Percentiles rank a stretch among this genome's conserved stretches.
These are phyloP conservation scores for Drosophila percnosoma DNA, from an alignment of 2,888 invertebrate species.

Conservation along the genomic window DNA sequence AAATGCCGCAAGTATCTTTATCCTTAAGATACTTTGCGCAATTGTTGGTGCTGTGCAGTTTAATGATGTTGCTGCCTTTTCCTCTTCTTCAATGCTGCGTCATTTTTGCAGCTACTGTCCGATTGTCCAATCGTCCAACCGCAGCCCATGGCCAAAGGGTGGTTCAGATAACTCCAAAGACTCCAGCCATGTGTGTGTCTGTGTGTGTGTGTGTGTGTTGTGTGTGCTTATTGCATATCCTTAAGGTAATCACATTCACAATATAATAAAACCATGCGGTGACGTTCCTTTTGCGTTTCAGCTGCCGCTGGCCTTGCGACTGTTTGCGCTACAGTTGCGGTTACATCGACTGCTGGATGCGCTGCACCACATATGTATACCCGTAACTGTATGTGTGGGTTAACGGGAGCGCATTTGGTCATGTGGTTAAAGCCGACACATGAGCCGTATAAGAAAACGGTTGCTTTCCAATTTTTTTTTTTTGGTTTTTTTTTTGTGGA, in stretches of 20 bases:
- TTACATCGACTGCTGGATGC: slow-evolving; percentile 31
- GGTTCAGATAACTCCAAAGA: slow-evolving; percentile 30
- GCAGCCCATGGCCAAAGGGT: slow-evolving; percentile 40
- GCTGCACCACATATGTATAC: slow-evolving; percentile 22
- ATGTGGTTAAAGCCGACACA: slow-evolving; percentile 36
- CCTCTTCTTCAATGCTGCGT: not conserved
- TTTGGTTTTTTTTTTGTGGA: slow-evolving; percentile 28
- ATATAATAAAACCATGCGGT: slow-evolving; percentile 83
- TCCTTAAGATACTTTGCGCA: slow-evolving; percentile 48
- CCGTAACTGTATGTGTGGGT: slow-evolving; percentile 4
- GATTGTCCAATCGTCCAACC: slow-evolving; percentile 18
- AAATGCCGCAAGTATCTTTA: slow-evolving; percentile 38
- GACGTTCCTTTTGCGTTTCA: slow-evolving; percentile 71
- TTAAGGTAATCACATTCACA: slow-evolving; percentile 82
- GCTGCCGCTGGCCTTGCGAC: slow-evolving; percentile 62
- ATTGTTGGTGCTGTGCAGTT: not conserved
- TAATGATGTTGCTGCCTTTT: not conserved
- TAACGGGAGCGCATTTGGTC: slow-evolving; percentile 23
- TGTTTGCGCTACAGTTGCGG: slow-evolving; percentile 23
- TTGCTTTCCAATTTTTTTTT: slow-evolving; percentile 11
- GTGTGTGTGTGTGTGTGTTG: slow-evolving; percentile 18
- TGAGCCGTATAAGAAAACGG: slow-evolving; percentile 35
- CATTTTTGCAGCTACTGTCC: slow-evolving; percentile 10
- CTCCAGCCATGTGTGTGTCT: slow-evolving; percentile 1
- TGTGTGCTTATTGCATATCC: slow-evolving; percentile 79